A percentile compares a stretch with the other conserved stretches of the same genome.
Evolutionary conservation across 2,113 vertebrate genomes (phyloP).

Genomic region (Phycodurus eques): DNA sequence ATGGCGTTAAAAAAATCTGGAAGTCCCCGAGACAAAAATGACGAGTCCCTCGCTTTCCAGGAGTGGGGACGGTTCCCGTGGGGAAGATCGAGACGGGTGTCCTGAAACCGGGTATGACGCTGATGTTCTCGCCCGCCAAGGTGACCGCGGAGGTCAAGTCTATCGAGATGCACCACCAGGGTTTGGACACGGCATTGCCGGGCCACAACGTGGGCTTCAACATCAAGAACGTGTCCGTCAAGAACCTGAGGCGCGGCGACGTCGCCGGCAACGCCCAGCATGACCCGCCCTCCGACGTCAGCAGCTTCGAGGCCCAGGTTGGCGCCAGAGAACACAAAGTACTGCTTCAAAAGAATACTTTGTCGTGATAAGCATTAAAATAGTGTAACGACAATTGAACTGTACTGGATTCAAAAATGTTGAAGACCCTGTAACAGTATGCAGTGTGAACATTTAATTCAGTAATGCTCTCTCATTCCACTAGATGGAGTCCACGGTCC

Average conservation of each 20-base stretch:
- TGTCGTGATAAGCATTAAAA: no score
- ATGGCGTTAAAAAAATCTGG: no score
- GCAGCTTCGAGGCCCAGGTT: conserved; percentile 74
- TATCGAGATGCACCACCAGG: conserved; percentile 73
- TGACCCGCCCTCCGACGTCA: conserved; percentile 74
- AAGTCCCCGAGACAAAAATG: no score
- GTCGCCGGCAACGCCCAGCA: conserved; percentile 75
- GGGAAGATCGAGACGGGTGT: conserved; percentile 72
- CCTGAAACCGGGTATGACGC: conserved; percentile 76
- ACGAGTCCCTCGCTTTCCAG: conserved; percentile 28
- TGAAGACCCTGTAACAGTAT: no score
- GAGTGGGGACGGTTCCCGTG: conserved; percentile 69
- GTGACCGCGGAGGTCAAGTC: conserved; percentile 75
- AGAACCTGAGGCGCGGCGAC: conserved; percentile 69
- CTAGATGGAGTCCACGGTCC: no score
- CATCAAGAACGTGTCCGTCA: conserved; percentile 72
- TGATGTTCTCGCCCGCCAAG: conserved; percentile 72
- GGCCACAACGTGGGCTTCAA: conserved; percentile 78
- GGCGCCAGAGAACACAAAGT: not conserved
- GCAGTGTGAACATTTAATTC: no score
- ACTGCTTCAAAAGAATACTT: no score
- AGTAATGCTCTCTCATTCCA: no score
- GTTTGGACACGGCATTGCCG: conserved; percentile 64
- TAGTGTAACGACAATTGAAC: no score
- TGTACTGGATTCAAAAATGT: no score